These are phyloP conservation scores for Agrotis ipsilon DNA, from an alignment of 2,888 invertebrate species.

Conservation along the genomic window DNA sequence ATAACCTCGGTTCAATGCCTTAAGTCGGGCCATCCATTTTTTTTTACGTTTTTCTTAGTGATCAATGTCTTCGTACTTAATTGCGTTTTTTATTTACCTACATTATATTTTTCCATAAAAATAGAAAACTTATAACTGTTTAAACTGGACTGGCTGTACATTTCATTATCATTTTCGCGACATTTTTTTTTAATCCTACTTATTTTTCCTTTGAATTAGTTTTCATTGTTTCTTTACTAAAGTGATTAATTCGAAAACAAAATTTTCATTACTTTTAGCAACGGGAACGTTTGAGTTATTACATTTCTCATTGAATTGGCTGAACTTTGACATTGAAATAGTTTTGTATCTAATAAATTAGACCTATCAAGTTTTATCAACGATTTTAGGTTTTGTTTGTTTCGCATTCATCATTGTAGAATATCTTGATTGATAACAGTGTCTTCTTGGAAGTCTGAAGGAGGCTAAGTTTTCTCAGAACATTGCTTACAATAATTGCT, in stretches of 20 bases:
- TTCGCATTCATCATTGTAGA: constrained; percentile 4
- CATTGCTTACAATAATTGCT: no score
- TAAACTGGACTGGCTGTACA: background rate
- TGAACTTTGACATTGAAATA: constrained; percentile 15
- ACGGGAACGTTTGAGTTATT: constrained; percentile 38
- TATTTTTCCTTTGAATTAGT: background rate
- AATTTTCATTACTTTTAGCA: constrained; percentile 28
- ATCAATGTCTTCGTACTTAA: no score
- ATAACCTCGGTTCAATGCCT: no score
- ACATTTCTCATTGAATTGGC: constrained; percentile 31
- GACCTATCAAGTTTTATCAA: constrained; percentile 1
- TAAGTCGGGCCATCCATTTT: no score
- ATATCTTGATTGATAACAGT: background rate
- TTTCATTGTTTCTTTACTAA: constrained; percentile 27
- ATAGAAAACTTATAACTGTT: background rate
- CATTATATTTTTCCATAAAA: background rate
- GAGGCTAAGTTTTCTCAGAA: background rate
- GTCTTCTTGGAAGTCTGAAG: background rate
- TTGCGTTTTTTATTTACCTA: no score
- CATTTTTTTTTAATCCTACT: constrained; percentile 2
- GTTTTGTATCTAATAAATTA: constrained; percentile 24
- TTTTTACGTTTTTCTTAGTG: no score
- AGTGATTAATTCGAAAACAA: constrained; percentile 46
- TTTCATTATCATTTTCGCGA: constrained; percentile 1
- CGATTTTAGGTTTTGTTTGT: constrained; percentile 7